A percentile compares a stretch with the other conserved stretches of the same genome.
Evolutionary conservation across 2,888 invertebrate genomes (phyloP).

Genomic region (Protophormia terraenovae): DNA sequence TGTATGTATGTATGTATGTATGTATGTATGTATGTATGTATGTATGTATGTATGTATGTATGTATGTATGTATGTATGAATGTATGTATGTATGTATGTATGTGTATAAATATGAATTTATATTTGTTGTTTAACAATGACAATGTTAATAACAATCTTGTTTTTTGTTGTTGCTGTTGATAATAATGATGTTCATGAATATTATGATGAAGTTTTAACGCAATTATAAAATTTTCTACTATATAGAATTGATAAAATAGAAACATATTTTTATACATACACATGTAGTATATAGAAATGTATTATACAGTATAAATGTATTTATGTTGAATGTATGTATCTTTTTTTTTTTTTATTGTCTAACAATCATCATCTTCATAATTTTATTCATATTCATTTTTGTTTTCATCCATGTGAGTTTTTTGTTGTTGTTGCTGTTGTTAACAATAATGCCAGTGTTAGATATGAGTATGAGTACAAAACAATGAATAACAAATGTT

Average conservation of each 20-base stretch:
- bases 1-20: background rate
- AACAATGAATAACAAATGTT: conserved; percentile 56
- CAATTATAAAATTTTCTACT: conserved; percentile 39
- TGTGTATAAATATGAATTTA: conserved; percentile 2
- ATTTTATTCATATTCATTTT: conserved; percentile 33
- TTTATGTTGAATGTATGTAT: background rate
- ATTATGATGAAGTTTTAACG: conserved; percentile 17
- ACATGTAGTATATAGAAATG: background rate
- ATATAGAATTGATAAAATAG: background rate
- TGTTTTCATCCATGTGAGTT: background rate
- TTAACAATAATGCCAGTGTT: background rate
- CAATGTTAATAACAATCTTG: conserved; percentile 47
- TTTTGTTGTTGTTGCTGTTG: background rate
- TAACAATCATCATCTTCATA: conserved; percentile 26
- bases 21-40: background rate
- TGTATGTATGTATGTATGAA: background rate
- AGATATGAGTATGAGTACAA: background rate
- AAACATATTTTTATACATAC: conserved; percentile 4
- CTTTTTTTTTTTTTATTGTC: background rate
- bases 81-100: background rate
- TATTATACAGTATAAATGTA: background rate
- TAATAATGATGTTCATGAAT: conserved; percentile 9
- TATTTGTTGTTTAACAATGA: conserved; percentile 43
- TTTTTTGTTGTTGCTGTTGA: background rate
- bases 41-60: background rate